A percentile compares a stretch with the other conserved stretches of the same genome.
Evolutionary conservation across 23 tunicate species (phyloP).

Genomic region (Oikopleura dioica): DNA sequence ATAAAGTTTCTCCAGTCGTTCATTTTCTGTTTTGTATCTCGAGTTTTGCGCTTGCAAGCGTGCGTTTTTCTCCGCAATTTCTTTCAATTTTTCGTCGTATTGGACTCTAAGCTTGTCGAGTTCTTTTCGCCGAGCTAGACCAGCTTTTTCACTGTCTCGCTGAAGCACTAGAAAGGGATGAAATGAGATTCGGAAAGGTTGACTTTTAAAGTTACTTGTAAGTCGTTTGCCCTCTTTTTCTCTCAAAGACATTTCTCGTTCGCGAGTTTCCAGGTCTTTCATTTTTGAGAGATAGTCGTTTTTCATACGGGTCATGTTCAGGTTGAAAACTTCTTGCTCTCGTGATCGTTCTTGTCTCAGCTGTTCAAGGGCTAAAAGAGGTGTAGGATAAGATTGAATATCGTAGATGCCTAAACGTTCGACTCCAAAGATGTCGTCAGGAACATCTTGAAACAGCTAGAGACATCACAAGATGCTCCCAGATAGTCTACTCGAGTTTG

Average conservation of each 20-base stretch:
- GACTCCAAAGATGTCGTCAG: too few relatives aligned
- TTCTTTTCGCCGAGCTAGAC: slow-evolving; percentile 33
- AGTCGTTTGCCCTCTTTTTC: slow-evolving; percentile 36
- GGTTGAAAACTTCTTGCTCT: slow-evolving; percentile 17
- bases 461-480: too few relatives aligned
- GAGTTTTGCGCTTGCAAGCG: slow-evolving; percentile 28
- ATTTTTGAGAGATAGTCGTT: slow-evolving; percentile 17
- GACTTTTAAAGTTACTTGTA: slow-evolving; percentile 48
- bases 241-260: slow-evolving; percentile 30
- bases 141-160: slow-evolving; percentile 20
- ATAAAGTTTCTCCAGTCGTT: slow-evolving; percentile 34
- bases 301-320: background rate
- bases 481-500: too few relatives aligned
- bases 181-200: background rate
- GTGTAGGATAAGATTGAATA: too few relatives aligned
- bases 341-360: slow-evolving; percentile 33
- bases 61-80: slow-evolving; percentile 25
- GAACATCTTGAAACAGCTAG: too few relatives aligned
- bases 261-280: slow-evolving; percentile 33
- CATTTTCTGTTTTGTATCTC: slow-evolving; percentile 32
- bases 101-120: background rate
- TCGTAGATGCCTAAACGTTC: too few relatives aligned
- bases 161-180: background rate
- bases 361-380: slow-evolving; percentile 18
- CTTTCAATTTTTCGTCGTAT: slow-evolving; percentile 21